Evolutionary conservation across 1,140 invertebrate species (phyloP), one percentile per base, ranked within the genome.

Genomic region (Drosophila ironensis): DNA sequence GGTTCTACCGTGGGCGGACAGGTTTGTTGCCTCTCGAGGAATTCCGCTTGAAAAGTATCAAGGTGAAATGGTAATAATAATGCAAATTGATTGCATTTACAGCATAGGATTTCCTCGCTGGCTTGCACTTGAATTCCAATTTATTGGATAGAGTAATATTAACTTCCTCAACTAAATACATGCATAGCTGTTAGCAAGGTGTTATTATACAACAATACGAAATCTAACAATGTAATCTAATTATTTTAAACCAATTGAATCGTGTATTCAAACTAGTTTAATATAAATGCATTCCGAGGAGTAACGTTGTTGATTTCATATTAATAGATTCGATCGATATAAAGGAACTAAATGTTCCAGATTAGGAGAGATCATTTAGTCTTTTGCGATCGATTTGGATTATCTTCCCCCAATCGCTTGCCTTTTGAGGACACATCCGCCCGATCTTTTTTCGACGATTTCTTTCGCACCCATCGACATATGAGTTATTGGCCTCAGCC

Each of bases 131-230:
- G 51, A 57, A 33, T 60, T 57, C 40, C 56, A 16, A 57, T 57
- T 60, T 60, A 57, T 57, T 57, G 56, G 54, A 44, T 60, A 60
- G 19, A 42, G 14, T 60, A 60, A 60, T 60, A 57, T 42, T 42
- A 42, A 41, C 57, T 60, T 57, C 51, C 56, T 19, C 8, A 22
- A 19, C 27, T 14, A 17, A 54, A 56, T 59, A 56, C 19, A 9
- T 41, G 51, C 30, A 56, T 30, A 30, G 12, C 51, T 56, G 7
- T 25, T 25, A 12, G n/a, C 30, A 20, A 28, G 7, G 30, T 44
- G 11, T 14, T 53, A 22, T 30, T 30, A 30, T 11, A 4, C 1
- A n/a, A n/a, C n/a, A n/a, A n/a, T n/a, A n/a, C n/a, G n/a, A n/a
- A n/a, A n/a, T n/a, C n/a, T n/a, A 35, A 9, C 19, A 25, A 41